Conservation (phyloP, 2,888 invertebrate species). For the Pyralis farinalis region DNA sequence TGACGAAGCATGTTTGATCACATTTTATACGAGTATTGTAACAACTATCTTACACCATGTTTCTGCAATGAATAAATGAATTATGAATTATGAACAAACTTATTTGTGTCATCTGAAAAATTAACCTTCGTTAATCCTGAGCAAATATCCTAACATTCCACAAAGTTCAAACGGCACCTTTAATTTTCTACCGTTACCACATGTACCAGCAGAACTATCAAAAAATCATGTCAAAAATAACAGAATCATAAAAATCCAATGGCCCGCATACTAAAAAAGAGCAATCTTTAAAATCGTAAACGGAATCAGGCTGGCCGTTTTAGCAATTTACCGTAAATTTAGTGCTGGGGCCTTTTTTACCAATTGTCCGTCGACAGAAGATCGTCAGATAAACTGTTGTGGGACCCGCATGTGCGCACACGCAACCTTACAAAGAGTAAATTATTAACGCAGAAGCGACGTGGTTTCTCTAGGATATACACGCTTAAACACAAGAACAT, state of each 20-base stretch:
- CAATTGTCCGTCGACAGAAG: slow-evolving; percentile 65
- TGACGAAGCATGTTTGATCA: no score
- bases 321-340: slow-evolving; percentile 74
- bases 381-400: slow-evolving; percentile 58
- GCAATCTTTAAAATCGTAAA: slow-evolving; percentile 74
- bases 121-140: no score
- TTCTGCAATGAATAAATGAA: no score
- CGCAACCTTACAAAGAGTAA: slow-evolving; percentile 56
- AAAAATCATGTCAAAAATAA: slow-evolving; percentile 36
- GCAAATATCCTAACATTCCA: no score
- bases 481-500: no score
- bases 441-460: no score
- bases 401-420: slow-evolving; percentile 72
- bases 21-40: no score
- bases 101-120: no score
- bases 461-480: no score
- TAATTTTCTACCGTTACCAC: background rate
- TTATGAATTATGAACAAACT: no score
- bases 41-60: no score
- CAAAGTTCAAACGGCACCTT: no score
- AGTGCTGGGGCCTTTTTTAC: slow-evolving; percentile 66
- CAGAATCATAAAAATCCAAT: slow-evolving; percentile 50
- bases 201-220: slow-evolving; percentile 10
- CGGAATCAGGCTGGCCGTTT: slow-evolving; percentile 65
- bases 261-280: slow-evolving; percentile 67